Evolutionary conservation across 2,888 invertebrate genomes (phyloP).

Genomic region (Cheilosia soror): DNA sequence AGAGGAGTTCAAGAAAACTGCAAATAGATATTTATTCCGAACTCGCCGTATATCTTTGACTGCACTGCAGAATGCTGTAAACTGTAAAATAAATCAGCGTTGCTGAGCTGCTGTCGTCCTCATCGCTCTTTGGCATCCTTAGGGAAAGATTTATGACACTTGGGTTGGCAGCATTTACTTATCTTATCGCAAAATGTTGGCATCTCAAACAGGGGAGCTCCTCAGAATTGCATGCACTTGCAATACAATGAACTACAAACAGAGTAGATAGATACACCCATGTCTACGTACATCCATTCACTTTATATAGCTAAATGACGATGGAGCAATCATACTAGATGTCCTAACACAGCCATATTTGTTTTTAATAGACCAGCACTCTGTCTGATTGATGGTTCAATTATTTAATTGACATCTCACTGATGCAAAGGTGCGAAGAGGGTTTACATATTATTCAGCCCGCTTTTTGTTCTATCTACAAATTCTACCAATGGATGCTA

Average conservation of each 20-base stretch:
- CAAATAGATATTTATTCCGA: constrained; percentile 74
- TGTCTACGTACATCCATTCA: neutral
- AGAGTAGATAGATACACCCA: neutral
- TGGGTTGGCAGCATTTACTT: constrained; percentile 83
- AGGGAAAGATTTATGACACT: constrained; percentile 83
- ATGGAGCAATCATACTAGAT: constrained; percentile 37
- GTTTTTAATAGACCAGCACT: constrained; percentile 34
- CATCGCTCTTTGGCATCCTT: constrained; percentile 81
- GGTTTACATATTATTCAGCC: constrained; percentile 2
- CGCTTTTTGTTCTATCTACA: neutral
- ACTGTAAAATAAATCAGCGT: constrained; percentile 83
- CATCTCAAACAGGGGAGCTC: constrained; percentile 77
- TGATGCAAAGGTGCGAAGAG: constrained; percentile 18
- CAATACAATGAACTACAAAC: constrained; percentile 60
- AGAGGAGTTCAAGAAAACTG: constrained; percentile 71
- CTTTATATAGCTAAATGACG: neutral
- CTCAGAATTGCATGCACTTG: constrained; percentile 50
- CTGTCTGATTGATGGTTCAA: constrained; percentile 44
- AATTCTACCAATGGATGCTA: neutral
- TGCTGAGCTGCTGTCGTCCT: constrained; percentile 77
- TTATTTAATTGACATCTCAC: constrained; percentile 45
- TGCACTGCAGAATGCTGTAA: constrained; percentile 82
- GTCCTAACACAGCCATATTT: constrained; percentile 29
- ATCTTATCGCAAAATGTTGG: constrained; percentile 83
- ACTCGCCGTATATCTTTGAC: constrained; percentile 80